These are phyloP conservation scores for Drosophila conformis DNA, from an alignment of 2,888 invertebrate species.

Conservation along the genomic window DNA sequence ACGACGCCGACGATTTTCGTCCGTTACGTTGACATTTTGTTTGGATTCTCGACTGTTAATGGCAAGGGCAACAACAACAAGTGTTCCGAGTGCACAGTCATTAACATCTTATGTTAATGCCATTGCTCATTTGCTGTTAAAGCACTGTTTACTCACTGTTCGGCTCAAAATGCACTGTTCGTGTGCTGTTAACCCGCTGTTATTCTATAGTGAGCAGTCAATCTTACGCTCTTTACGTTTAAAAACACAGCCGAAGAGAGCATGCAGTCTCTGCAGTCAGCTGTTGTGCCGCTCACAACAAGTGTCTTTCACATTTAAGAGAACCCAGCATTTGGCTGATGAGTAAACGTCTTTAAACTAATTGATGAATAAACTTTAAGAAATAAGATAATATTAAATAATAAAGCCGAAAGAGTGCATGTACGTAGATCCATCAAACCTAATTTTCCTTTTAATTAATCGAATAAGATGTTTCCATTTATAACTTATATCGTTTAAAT, in stretches of 20 bases:
- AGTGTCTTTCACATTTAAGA: conserved; percentile 40
- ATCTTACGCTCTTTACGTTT: conserved; percentile 19
- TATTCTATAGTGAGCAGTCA: neutral
- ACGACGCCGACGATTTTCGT: conserved; percentile 60
- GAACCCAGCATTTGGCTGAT: neutral
- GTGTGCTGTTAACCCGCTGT: conserved; percentile 16
- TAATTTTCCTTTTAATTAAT: neutral
- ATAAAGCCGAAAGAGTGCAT: neutral
- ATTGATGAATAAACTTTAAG: neutral
- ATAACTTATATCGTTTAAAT: neutral
- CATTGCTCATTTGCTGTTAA: conserved; percentile 22
- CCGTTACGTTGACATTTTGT: conserved; percentile 75
- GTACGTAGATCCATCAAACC: neutral
- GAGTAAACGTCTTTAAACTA: neutral
- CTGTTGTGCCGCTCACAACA: conserved; percentile 46
- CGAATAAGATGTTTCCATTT: neutral
- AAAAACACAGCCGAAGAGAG: conserved; percentile 1
- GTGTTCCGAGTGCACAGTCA: conserved; percentile 26
- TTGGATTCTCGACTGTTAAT: conserved; percentile 72
- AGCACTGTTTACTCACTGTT: conserved; percentile 15
- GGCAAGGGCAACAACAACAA: conserved; percentile 61
- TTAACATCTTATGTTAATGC: conserved; percentile 22
- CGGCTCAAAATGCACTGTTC: conserved; percentile 30
- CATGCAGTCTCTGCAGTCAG: neutral
- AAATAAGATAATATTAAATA: neutral